Percentiles rank a stretch among this genome's conserved stretches.
Conservation (phyloP, 2,888 invertebrate species). For the Sipha maydis region DNA sequence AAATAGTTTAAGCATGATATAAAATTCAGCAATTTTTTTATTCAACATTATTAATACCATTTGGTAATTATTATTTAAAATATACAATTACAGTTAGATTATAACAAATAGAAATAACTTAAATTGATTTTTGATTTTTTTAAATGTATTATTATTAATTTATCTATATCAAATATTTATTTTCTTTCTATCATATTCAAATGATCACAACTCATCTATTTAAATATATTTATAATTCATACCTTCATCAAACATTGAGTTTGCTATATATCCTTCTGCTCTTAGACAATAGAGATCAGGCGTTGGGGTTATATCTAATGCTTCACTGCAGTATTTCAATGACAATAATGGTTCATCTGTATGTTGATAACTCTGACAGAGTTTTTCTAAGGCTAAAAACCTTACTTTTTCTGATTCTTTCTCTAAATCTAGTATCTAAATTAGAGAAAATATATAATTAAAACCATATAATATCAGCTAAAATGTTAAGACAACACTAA, state of each 20-base stretch:
- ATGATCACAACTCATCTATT: no score
- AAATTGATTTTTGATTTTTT: no score
- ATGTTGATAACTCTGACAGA: conserved; percentile 82
- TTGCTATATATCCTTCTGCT: conserved; percentile 88
- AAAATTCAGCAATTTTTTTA: no score
- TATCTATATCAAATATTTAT: no score
- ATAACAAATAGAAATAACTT: no score
- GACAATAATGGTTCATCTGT: conserved; percentile 80
- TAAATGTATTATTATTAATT: no score
- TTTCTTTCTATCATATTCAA: no score
- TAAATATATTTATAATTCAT: conserved; percentile 62
- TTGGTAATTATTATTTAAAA: no score
- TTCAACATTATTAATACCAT: no score
- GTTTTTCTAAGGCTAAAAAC: conserved; percentile 78
- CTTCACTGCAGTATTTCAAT: conserved; percentile 80
- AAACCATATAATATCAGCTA: background rate
- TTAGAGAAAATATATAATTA: background rate
- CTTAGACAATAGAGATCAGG: conserved; percentile 86
- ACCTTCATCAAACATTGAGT: conserved; percentile 93
- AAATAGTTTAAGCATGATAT: no score
- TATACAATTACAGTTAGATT: no score
- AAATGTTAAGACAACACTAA: background rate
- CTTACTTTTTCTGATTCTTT: conserved; percentile 77
- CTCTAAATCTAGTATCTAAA: conserved; percentile 70
- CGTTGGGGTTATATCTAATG: conserved; percentile 80